phyloP scores from a whole-genome alignment of 2,888 invertebrate genomes.

The Perizoma flavofasciatum region DNA sequence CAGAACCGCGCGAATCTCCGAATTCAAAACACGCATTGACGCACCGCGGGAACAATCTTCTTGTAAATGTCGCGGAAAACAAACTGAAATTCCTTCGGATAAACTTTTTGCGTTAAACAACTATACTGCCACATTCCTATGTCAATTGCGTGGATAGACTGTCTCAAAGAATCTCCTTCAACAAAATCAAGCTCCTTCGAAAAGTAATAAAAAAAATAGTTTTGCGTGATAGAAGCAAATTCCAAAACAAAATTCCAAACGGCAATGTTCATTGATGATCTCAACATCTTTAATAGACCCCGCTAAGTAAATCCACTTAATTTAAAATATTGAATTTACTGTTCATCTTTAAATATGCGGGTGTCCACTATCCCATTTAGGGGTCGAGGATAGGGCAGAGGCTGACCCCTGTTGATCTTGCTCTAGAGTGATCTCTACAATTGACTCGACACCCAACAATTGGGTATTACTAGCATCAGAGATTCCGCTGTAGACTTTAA shows the following conservation, averaged over 20 bases:
- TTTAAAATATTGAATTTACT: constrained; percentile 63
- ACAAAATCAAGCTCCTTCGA: too few species aligned
- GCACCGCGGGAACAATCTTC: constrained; percentile 51
- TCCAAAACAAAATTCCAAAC: constrained; percentile 17
- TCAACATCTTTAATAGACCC: constrained; percentile 43
- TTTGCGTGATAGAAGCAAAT: constrained; percentile 10
- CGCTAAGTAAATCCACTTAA: constrained; percentile 59
- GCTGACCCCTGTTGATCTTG: constrained; percentile 49
- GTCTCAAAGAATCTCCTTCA: too few species aligned
- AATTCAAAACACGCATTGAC: constrained; percentile 69
- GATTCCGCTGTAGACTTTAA: constrained; percentile 60
- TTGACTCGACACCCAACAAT: constrained; percentile 52
- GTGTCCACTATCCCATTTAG: constrained; percentile 71
- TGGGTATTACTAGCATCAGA: constrained; percentile 45
- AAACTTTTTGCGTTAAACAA: not conserved
- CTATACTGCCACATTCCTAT: not conserved
- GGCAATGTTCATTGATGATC: constrained; percentile 34
- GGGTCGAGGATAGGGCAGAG: constrained; percentile 56
- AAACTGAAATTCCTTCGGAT: constrained; percentile 22
- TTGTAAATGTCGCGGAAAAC: constrained; percentile 24
- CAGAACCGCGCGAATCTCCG: constrained; percentile 63
- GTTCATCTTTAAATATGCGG: constrained; percentile 64
- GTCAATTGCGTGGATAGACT: not conserved
- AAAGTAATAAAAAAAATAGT: too few species aligned
- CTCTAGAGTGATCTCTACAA: constrained; percentile 47